Conservation (phyloP, 2,113 vertebrate genomes). For the Gallinago media region DNA sequence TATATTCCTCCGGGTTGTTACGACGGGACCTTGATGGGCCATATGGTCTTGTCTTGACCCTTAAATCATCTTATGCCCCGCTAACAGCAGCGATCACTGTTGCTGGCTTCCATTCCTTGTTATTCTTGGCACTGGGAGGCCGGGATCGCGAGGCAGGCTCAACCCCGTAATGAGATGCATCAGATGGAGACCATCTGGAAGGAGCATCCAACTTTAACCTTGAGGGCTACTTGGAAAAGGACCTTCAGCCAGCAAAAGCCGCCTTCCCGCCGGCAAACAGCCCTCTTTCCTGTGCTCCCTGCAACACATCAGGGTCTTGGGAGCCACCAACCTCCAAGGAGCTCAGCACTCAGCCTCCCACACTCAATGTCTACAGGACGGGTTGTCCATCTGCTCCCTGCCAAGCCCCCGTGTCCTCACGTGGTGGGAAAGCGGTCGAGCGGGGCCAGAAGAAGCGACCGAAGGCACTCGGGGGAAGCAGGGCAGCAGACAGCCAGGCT, state of each 20-base stretch:
- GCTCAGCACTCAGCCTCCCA: not conserved
- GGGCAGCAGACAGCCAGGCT: not conserved
- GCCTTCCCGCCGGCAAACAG: constrained; percentile 30
- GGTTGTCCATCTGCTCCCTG: constrained; percentile 58
- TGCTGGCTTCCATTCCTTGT: constrained; percentile 69
- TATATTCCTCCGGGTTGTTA: constrained; percentile 54
- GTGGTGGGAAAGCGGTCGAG: not conserved
- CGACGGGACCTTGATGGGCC: constrained; percentile 41
- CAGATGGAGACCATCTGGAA: constrained; percentile 82
- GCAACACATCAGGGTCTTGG: not conserved
- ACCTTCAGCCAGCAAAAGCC: constrained; percentile 50
- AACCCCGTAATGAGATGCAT: constrained; percentile 75
- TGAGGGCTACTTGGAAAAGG: constrained; percentile 74
- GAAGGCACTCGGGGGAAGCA: not conserved
- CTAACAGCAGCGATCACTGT: constrained; percentile 57
- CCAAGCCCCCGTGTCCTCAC: not conserved
- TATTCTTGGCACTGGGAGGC: constrained; percentile 77
- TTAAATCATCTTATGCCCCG: constrained; percentile 64
- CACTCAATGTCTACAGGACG: not conserved
- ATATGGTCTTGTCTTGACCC: constrained; percentile 79
- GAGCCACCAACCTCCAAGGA: constrained; percentile 45
- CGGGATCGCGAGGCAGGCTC: constrained; percentile 43
- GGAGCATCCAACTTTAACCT: constrained; percentile 79
- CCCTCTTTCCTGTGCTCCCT: not conserved
- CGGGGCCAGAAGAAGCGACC: not conserved